Conservation (phyloP, 2,888 invertebrate species). For the Drosophila pegasa region DNA sequence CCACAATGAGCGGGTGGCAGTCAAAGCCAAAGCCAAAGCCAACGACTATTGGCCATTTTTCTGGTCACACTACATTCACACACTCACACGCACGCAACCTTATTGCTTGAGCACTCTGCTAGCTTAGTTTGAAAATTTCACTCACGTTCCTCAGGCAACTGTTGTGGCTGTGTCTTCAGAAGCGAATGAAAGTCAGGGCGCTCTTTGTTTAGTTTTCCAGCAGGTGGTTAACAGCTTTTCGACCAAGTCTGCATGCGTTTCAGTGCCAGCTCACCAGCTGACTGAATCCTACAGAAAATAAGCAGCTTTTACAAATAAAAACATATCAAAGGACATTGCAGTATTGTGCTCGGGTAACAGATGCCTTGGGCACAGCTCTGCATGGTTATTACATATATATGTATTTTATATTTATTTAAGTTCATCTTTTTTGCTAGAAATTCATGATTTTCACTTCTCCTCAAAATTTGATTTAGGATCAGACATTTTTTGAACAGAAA, state of each 20-base stretch:
- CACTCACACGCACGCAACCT: neutral
- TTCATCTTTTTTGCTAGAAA: neutral
- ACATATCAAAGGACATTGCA: conserved; percentile 3
- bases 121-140: conserved; percentile 67
- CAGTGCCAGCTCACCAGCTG: conserved; percentile 8
- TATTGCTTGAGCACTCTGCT: conserved; percentile 30
- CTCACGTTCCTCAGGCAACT: conserved; percentile 56
- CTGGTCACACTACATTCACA: conserved; percentile 33
- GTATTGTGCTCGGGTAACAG: neutral
- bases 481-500: too few relatives aligned
- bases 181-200: conserved; percentile 9
- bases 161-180: neutral
- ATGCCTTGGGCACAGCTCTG: too few relatives aligned
- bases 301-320: conserved; percentile 11
- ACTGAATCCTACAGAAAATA: conserved; percentile 11
- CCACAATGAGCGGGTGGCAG: conserved; percentile 14
- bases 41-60: conserved; percentile 72
- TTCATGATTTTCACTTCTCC: neutral
- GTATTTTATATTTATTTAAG: neutral
- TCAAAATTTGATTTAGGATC: too few relatives aligned
- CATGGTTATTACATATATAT: neutral
- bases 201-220: neutral
- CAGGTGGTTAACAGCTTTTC: conserved; percentile 25
- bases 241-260: neutral
- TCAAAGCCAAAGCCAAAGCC: conserved; percentile 23